Evolutionary conservation across 2,113 vertebrate genomes (phyloP).

Genomic region (Hydrolagus affinis): DNA sequence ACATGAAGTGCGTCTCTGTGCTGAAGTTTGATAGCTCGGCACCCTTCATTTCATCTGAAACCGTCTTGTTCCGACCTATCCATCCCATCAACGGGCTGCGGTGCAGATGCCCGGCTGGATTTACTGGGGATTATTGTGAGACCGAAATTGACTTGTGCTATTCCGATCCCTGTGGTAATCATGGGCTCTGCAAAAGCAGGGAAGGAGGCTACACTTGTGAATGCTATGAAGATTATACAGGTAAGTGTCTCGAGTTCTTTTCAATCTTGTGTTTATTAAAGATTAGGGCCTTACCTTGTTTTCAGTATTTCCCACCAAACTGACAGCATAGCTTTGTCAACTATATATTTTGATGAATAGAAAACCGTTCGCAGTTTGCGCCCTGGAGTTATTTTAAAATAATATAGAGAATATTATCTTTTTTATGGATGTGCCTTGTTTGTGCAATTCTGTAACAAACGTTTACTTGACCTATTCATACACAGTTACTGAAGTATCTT

Average conservation of each 20-base stretch:
- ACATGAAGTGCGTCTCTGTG: conserved; percentile 96
- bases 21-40: conserved; percentile 88
- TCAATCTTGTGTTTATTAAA: neutral
- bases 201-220: conserved; percentile 90
- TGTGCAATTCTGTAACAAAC: no score
- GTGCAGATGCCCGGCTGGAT: conserved; percentile 83
- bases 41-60: conserved; percentile 83
- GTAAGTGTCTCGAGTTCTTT: conserved; percentile 51
- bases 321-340: neutral
- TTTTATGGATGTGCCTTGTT: neutral
- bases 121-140: conserved; percentile 90
- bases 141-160: conserved; percentile 93
- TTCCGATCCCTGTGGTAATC: conserved; percentile 77
- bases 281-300: neutral
- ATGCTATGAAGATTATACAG: conserved; percentile 81
- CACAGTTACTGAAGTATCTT: no score
- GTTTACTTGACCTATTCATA: no score
- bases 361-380: neutral
- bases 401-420: neutral
- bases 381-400: neutral
- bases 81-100: conserved; percentile 87
- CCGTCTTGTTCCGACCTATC: conserved; percentile 88
- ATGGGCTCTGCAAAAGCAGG: conserved; percentile 76
- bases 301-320: neutral
- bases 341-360: neutral